These are phyloP conservation scores for Tragopan temminckii DNA, from an alignment of 2,797 vertebrate genomes.

Conservation along the genomic window DNA sequence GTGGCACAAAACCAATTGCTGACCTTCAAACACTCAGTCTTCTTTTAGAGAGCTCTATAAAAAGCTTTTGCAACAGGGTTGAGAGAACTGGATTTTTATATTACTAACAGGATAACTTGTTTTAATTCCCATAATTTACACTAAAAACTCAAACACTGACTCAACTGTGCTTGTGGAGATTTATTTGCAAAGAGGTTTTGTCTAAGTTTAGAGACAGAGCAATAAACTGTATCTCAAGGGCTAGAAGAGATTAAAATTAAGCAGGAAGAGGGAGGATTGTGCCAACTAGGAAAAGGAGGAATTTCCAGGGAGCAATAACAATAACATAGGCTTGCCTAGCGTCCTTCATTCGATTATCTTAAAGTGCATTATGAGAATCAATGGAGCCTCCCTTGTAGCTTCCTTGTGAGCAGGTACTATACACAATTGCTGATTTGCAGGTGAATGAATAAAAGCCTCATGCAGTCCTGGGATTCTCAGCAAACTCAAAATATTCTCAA, in stretches of 20 bases:
- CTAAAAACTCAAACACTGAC: constrained; percentile 24
- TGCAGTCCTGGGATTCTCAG: not conserved
- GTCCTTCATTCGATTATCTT: constrained; percentile 39
- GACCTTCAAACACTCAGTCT: not conserved
- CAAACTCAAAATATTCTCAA: not conserved
- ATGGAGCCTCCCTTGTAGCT: not conserved
- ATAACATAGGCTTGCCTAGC: not conserved
- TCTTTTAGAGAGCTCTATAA: not conserved
- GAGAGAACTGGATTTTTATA: not conserved
- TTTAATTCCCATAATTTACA: constrained; percentile 25
- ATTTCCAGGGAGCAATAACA: constrained; percentile 39
- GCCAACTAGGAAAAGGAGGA: constrained; percentile 45
- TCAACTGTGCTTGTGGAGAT: constrained; percentile 44
- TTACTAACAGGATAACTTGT: not conserved
- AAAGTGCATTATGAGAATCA: not conserved
- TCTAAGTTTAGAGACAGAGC: constrained; percentile 22
- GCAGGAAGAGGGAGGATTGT: constrained; percentile 11
- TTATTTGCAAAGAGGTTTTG: constrained; percentile 51
- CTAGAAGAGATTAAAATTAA: constrained; percentile 54
- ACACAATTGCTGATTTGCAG: not conserved
- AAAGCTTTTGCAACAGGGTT: not conserved
- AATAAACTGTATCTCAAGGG: constrained; percentile 40
- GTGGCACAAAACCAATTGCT: constrained; percentile 7
- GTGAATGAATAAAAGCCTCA: not conserved
- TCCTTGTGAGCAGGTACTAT: not conserved